phyloP scores from a whole-genome alignment of 2,888 invertebrate genomes.

The Eupithecia dodoneata region DNA sequence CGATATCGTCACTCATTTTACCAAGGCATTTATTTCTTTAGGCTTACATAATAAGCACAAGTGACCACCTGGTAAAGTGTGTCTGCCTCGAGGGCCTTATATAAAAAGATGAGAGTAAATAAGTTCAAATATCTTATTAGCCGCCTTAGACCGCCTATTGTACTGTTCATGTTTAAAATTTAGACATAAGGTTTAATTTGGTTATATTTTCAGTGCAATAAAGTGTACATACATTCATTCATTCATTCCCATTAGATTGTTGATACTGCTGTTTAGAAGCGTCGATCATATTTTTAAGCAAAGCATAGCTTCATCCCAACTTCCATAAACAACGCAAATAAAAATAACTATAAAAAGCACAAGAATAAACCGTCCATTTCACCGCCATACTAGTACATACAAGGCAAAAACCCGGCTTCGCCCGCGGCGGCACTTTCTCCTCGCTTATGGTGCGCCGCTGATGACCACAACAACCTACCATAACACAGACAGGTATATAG shows the following conservation, averaged over 20 bases:
- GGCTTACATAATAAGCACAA: too few species aligned
- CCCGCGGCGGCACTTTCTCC: constrained; percentile 46
- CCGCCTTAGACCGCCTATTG: too few species aligned
- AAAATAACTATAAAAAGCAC: constrained; percentile 17
- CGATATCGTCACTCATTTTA: too few species aligned
- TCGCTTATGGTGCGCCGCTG: constrained; percentile 30
- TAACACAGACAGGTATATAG: neutral
- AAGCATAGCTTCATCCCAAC: neutral
- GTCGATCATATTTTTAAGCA: neutral
- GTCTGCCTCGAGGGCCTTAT: neutral
- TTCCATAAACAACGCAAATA: constrained; percentile 6
- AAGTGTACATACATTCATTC: too few species aligned
- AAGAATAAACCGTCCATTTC: constrained; percentile 18
- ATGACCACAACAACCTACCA: constrained; percentile 21
- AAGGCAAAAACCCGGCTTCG: constrained; percentile 39
- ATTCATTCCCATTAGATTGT: too few species aligned
- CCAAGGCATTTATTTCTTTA: too few species aligned
- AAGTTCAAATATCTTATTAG: too few species aligned
- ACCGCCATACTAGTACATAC: constrained; percentile 27
- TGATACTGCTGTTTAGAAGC: too few species aligned
- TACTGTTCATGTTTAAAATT: too few species aligned
- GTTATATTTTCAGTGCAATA: too few species aligned
- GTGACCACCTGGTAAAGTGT: too few species aligned
- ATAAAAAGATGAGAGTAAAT: neutral
- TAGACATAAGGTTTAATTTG: too few species aligned